phyloP scores from a whole-genome alignment of 2,888 invertebrate genomes.

The Melolontha melolontha region DNA sequence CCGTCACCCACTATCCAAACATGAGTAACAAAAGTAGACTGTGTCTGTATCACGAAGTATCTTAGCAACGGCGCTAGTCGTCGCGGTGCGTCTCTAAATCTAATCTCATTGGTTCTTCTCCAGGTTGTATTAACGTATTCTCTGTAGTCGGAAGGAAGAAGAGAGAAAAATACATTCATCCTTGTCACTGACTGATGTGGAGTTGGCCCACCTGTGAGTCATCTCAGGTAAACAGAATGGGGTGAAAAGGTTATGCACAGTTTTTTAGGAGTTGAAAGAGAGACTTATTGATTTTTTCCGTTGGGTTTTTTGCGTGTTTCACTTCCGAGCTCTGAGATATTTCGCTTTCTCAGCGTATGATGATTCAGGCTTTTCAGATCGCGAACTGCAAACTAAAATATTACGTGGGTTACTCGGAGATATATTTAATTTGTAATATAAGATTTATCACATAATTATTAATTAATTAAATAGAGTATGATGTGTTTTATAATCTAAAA shows the following conservation, averaged over 20 bases:
- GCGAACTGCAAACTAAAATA: not conserved
- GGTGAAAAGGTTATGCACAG: slow-evolving; percentile 73
- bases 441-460: no score
- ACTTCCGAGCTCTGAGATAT: slow-evolving; percentile 62
- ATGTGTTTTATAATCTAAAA: no score
- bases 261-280: slow-evolving; percentile 54
- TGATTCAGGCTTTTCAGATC: slow-evolving; percentile 11
- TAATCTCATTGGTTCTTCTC: slow-evolving; percentile 59
- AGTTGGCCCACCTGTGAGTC: slow-evolving; percentile 56
- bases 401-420: no score
- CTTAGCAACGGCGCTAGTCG: slow-evolving; percentile 56
- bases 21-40: slow-evolving; percentile 40
- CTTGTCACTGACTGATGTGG: slow-evolving; percentile 56
- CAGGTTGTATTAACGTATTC: slow-evolving; percentile 42
- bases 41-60: slow-evolving; percentile 58
- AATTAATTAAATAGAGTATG: no score
- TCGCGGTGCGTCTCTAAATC: slow-evolving; percentile 56
- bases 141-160: slow-evolving; percentile 51
- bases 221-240: slow-evolving; percentile 68
- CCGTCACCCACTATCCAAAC: slow-evolving; percentile 8
- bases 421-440: no score
- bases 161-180: slow-evolving; percentile 65
- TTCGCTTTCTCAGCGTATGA: not conserved
- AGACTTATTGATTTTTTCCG: slow-evolving; percentile 56
- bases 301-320: slow-evolving; percentile 51